Conservation (phyloP, 2,888 invertebrate species). For the Anodontia alba region DNA sequence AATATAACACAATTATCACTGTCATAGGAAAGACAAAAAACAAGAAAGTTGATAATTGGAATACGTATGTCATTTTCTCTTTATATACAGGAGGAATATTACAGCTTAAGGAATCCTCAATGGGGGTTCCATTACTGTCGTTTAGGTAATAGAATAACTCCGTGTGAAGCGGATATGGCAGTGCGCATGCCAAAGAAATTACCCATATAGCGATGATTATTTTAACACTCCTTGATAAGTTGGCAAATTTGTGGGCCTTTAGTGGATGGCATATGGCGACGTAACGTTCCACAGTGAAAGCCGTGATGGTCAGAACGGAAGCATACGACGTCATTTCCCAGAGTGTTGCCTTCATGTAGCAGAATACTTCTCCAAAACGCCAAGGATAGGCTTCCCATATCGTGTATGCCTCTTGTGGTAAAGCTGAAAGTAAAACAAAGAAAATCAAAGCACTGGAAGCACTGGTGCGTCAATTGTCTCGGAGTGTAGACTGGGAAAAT, state of each 20-base stretch:
- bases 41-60: conserved; percentile 92
- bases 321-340: conserved; percentile 91
- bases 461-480: too few relatives aligned
- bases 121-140: conserved; percentile 51
- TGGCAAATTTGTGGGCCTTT: conserved; percentile 92
- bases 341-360: conserved; percentile 85
- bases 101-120: conserved; percentile 77
- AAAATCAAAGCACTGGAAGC: too few relatives aligned
- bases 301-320: conserved; percentile 95
- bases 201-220: conserved; percentile 95
- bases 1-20: conserved; percentile 91
- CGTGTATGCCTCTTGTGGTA: conserved; percentile 85
- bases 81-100: conserved; percentile 73
- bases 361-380: conserved; percentile 85
- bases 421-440: conserved; percentile 77
- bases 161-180: conserved; percentile 82
- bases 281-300: conserved; percentile 95
- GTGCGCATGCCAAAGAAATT: conserved; percentile 90
- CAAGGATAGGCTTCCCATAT: conserved; percentile 86
- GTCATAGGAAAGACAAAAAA: conserved; percentile 92
- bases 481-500: too few relatives aligned
- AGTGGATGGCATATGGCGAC: conserved; percentile 96
- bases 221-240: conserved; percentile 91
- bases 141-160: conserved; percentile 73
- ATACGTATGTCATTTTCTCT: conserved; percentile 85